Evolutionary conservation across 2,888 invertebrate genomes (phyloP), one percentile per base, ranked within the genome.

Genomic region (Linnaemya vulpina): DNA sequence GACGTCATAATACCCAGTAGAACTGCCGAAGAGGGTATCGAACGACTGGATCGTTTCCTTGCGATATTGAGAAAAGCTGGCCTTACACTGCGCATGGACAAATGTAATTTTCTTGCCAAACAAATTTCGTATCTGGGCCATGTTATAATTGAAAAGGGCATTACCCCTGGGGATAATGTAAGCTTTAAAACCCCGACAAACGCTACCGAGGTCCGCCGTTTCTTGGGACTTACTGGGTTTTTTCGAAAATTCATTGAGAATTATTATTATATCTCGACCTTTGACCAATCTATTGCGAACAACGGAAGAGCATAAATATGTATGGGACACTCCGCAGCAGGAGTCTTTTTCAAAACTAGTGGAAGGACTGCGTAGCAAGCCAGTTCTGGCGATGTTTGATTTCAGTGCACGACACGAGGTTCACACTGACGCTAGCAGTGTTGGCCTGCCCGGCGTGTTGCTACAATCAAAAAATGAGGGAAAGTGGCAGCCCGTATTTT

Each of bases 381-480:
- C 84, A 0, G 60, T 86, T 25, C 60, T 87, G 10, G 67, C 74
- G 1, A 60, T 86, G 10, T 87, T 83, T 22, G 43, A 83, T 25
- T 20, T 51, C 13, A 63, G 22, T 2, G 83, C 77, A 2, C 40
- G 75, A 11, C 87, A 87, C 60, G 86, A 88, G 35, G 84, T 87
- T 0, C 86, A 87, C 58, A 87, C 84, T 0, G 86, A 87, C 63
- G 87, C 87, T 1, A 82, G 85, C 53, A 38, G 68, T 13, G 7
- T 85, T n/a, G 87, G 87, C 10, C 51, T 88, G 1, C 87, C 87
- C 17, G 88, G 76, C 9, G 70, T 87, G 10, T 51, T 87, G 1
- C 46, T 87, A 15, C 85, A 87, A 67, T 83, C 79, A 0, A 49
- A 15, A 0, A 78, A 80, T 74, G 68, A 67, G 0, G 86, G 79